phyloP scores from a whole-genome alignment of 23 tunicate species.

The Clavelina lepadiformis region DNA sequence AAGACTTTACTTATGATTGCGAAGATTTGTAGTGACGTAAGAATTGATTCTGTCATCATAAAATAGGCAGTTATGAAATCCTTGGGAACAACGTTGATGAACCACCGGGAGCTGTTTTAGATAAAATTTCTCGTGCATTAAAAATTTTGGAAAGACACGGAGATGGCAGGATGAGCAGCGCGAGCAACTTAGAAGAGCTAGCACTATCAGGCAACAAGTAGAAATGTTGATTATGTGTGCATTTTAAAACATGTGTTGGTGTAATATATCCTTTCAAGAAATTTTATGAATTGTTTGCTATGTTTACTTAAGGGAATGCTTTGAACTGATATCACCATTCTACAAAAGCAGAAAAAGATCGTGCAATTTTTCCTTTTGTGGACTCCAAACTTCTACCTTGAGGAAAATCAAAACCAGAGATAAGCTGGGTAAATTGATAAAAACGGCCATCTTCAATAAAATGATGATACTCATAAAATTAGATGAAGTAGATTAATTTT shows the following conservation, averaged over 20 bases:
- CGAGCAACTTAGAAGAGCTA: conserved; percentile 39
- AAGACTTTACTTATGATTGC: not conserved
- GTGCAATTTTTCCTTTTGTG: conserved; percentile 81
- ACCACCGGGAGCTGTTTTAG: conserved; percentile 92
- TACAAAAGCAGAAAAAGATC: not conserved
- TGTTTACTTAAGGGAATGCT: no score
- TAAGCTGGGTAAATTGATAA: no score
- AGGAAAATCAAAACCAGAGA: no score
- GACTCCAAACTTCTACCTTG: conserved; percentile 43
- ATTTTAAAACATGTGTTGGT: no score
- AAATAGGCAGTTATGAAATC: conserved; percentile 41
- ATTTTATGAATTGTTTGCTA: no score
- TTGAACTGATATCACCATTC: conserved; percentile 30
- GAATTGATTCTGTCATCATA: not conserved
- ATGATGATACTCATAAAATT: no score
- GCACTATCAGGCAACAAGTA: conserved; percentile 60
- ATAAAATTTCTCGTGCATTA: conserved; percentile 67
- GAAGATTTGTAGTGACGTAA: no score
- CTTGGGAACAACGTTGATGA: conserved; percentile 71
- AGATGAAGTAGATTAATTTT: no score
- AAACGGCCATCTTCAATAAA: no score
- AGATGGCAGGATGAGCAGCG: conserved; percentile 17
- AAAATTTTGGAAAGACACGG: not conserved
- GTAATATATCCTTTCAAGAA: no score
- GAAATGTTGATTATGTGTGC: no score